phyloP scores from a whole-genome alignment of 2,888 invertebrate genomes.

The Pyrrhia umbra region DNA sequence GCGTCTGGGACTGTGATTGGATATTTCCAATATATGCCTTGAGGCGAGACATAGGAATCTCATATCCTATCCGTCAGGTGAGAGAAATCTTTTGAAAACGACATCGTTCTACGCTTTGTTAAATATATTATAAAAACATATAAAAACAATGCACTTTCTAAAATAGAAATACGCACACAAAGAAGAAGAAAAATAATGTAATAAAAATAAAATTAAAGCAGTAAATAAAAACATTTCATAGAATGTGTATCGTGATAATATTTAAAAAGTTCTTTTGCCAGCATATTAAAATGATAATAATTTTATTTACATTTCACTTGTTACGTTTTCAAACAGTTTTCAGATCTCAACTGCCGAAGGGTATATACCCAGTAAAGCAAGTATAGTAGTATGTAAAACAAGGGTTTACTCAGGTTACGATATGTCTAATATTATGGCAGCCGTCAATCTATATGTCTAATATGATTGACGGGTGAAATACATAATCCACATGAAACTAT shows the following conservation, averaged over 20 bases:
- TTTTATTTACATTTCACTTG: neutral
- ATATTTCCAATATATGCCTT: constrained; percentile 78
- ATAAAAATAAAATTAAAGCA: no score
- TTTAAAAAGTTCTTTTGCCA: no score
- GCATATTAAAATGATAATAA: no score
- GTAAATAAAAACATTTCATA: no score
- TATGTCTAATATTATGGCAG: constrained; percentile 5
- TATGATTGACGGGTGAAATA: constrained; percentile 6
- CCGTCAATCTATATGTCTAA: constrained; percentile 3
- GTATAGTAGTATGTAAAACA: neutral
- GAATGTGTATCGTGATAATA: no score
- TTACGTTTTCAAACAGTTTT: neutral
- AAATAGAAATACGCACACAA: no score
- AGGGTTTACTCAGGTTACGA: neutral
- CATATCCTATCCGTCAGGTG: constrained; percentile 66
- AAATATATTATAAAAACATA: neutral
- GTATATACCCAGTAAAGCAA: no score
- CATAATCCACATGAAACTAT: neutral
- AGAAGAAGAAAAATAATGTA: no score
- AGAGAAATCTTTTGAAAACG: constrained; percentile 37
- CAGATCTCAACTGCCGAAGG: neutral
- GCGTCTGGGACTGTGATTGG: constrained; percentile 72
- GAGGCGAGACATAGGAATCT: constrained; percentile 71
- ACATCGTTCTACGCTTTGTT: constrained; percentile 2
- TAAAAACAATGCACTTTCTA: no score